Conservation (phyloP, 2,113 vertebrate species). For the Tonatia bakeri region DNA sequence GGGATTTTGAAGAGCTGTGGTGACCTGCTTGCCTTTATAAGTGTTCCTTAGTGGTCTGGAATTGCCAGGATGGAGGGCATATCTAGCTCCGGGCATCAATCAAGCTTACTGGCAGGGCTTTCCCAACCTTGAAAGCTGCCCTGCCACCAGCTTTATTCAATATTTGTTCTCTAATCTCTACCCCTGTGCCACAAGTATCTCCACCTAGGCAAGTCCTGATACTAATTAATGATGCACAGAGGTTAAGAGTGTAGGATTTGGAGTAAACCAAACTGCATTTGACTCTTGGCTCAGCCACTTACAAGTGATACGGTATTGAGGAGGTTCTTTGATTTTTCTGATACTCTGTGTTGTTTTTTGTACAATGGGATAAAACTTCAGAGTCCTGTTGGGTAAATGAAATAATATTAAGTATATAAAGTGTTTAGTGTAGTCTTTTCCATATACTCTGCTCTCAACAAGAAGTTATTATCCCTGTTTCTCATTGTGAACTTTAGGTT, state of each 20-base stretch:
- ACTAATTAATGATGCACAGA: neutral
- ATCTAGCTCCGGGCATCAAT: neutral
- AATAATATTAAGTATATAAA: neutral
- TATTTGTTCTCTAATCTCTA: neutral
- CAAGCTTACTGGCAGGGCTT: neutral
- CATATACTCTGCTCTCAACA: neutral
- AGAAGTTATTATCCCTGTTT: neutral
- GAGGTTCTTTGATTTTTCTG: neutral
- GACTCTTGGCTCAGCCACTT: neutral
- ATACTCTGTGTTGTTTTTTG: neutral
- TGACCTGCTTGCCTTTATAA: neutral
- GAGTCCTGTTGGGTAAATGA: neutral
- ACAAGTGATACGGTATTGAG: neutral
- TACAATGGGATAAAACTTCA: neutral
- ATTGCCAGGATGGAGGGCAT: neutral
- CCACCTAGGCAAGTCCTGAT: neutral
- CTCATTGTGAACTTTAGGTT: neutral
- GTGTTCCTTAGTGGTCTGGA: neutral
- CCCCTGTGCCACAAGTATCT: neutral
- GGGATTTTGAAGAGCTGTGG: neutral
- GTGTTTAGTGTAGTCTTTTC: neutral
- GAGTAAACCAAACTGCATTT: neutral
- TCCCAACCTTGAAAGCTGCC: neutral
- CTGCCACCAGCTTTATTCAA: neutral
- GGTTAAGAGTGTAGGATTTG: neutral